These are phyloP conservation scores for Caenorhabditis brenneri DNA, from an alignment of 1,140 invertebrate genomes.

Conservation along the genomic window DNA sequence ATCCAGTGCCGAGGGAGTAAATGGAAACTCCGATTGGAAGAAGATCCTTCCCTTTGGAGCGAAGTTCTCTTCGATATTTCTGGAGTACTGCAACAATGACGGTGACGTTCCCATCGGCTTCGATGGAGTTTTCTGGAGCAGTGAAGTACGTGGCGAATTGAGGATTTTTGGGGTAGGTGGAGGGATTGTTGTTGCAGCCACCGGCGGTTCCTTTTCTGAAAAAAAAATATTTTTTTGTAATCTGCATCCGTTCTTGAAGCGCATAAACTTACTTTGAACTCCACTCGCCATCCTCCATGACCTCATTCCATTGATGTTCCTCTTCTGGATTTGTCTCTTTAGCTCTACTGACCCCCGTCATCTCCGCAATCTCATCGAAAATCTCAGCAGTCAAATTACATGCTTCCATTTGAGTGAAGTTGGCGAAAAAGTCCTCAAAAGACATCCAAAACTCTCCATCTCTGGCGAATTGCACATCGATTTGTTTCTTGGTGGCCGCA, in stretches of 20 bases:
- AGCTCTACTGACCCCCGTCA: constrained; percentile 79
- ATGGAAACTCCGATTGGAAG: constrained; percentile 15
- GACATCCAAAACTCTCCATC: constrained; percentile 82
- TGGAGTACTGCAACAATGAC: constrained; percentile 86
- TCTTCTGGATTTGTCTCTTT: constrained; percentile 82
- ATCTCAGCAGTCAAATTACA: constrained; percentile 95
- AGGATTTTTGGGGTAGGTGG: constrained; percentile 78
- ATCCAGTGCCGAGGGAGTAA: background rate
- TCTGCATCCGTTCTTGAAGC: background rate
- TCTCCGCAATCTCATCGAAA: constrained; percentile 76
- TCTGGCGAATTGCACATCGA: constrained; percentile 89
- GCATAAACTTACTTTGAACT: background rate
- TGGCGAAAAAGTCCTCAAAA: constrained; percentile 72
- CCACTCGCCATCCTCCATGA: background rate
- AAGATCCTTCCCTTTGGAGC: constrained; percentile 3
- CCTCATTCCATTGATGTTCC: constrained; percentile 18
- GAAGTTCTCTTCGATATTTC: constrained; percentile 77
- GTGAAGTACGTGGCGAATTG: constrained; percentile 89
- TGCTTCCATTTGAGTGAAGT: constrained; percentile 80
- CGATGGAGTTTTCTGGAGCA: constrained; percentile 77
- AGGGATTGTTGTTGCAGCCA: constrained; percentile 91
- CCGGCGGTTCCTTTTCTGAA: constrained; percentile 86
- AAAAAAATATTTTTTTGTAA: constrained; percentile 69
- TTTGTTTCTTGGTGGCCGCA: constrained; percentile 83
- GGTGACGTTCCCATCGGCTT: constrained; percentile 79